Evolutionary conservation across 2,888 invertebrate genomes (phyloP).

Genomic region (Cheilosia impressa): DNA sequence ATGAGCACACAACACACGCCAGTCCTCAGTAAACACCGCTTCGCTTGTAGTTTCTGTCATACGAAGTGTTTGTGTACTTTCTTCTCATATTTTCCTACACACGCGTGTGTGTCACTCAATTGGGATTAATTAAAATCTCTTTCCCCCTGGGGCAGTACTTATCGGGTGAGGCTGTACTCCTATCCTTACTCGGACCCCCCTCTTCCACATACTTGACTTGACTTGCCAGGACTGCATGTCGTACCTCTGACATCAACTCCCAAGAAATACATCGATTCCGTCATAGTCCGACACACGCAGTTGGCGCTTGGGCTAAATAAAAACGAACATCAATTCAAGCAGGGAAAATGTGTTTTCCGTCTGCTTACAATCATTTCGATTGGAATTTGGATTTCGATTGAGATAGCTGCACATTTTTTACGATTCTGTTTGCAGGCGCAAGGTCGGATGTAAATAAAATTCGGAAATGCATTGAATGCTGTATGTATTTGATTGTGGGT

Average conservation of each 20-base stretch:
- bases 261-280: slow-evolving; percentile 1
- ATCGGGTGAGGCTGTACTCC: slow-evolving; percentile 22
- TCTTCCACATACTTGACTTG: neutral
- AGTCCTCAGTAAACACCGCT: slow-evolving; percentile 1
- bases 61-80: neutral
- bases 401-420: neutral
- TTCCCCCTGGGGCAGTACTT: slow-evolving; percentile 11
- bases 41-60: slow-evolving; percentile 4
- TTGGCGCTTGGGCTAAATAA: no score
- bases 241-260: slow-evolving; percentile 29
- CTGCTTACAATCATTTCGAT: slow-evolving; percentile 42
- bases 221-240: slow-evolving; percentile 2
- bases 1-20: neutral
- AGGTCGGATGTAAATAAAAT: neutral
- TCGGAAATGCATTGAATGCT: slow-evolving; percentile 4
- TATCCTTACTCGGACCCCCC: neutral
- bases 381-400: slow-evolving; percentile 31
- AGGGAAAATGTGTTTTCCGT: slow-evolving; percentile 31
- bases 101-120: slow-evolving; percentile 51
- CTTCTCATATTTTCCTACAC: neutral
- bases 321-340: slow-evolving; percentile 5
- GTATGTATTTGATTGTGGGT: neutral
- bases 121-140: slow-evolving; percentile 63
- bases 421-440: neutral
- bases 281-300: slow-evolving; percentile 1